Evolutionary conservation across 2,113 vertebrate genomes (phyloP).

Genomic region (Mesocricetus auratus): DNA sequence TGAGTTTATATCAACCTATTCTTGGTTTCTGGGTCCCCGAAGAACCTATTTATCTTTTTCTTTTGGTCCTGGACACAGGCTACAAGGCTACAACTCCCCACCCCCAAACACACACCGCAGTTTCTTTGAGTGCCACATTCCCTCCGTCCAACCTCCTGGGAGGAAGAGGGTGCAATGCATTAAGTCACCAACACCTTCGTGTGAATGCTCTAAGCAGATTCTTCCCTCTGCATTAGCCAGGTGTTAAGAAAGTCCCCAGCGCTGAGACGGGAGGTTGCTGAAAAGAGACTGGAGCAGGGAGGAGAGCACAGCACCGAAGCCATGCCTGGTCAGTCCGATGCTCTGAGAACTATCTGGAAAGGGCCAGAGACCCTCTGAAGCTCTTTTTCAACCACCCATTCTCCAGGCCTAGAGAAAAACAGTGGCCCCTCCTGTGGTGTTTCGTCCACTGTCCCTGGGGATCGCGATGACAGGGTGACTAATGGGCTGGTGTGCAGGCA

Average conservation of each 20-base stretch:
- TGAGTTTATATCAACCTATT: background rate
- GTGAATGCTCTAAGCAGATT: slow-evolving; percentile 56
- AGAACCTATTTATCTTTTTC: background rate
- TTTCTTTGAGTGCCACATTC: background rate
- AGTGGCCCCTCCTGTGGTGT: background rate
- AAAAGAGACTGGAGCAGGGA: background rate
- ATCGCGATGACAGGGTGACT: slow-evolving; percentile 55
- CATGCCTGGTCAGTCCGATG: background rate
- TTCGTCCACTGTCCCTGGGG: background rate
- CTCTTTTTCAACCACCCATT: background rate
- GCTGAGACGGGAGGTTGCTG: background rate
- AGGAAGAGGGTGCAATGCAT: slow-evolving; percentile 47
- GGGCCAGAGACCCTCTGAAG: background rate
- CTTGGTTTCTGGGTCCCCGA: background rate
- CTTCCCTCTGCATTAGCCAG: slow-evolving; percentile 42
- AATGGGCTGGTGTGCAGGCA: background rate
- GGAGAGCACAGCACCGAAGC: background rate
- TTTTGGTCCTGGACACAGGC: background rate
- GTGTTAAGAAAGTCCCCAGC: slow-evolving; percentile 18
- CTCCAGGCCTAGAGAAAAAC: background rate
- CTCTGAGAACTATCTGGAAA: background rate
- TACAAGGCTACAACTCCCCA: background rate
- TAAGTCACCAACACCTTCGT: slow-evolving; percentile 67
- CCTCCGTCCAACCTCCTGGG: slow-evolving; percentile 25
- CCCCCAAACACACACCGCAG: background rate